A percentile compares a stretch with the other conserved stretches of the same genome.
Conservation (phyloP, 2,797 vertebrate genomes). For the Gymnocypris eckloni region DNA sequence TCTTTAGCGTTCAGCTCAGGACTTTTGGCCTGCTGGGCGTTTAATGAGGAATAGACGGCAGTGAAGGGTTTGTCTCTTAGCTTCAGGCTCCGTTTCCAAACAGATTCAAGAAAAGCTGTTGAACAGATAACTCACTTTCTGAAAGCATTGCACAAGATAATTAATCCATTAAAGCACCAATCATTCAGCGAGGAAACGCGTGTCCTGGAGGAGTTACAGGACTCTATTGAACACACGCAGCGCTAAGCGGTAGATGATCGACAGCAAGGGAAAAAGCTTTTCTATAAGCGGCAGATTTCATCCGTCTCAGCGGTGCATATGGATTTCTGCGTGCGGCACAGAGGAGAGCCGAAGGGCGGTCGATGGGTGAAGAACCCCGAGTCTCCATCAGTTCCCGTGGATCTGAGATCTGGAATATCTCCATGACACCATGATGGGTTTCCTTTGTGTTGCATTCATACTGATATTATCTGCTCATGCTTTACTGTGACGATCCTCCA, state of each 20-base stretch:
- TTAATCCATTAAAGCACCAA: constrained; percentile 57
- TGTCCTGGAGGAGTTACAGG: constrained; percentile 40
- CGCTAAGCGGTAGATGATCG: neutral
- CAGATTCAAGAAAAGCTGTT: constrained; percentile 47
- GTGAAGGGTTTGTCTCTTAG: constrained; percentile 20
- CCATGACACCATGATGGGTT: neutral
- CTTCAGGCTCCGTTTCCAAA: neutral
- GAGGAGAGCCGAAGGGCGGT: constrained; percentile 1
- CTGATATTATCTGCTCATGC: neutral
- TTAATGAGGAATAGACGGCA: neutral
- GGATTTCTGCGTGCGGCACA: neutral
- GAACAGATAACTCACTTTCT: constrained; percentile 39
- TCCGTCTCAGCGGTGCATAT: neutral
- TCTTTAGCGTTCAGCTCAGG: neutral
- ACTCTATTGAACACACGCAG: constrained; percentile 19
- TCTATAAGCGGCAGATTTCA: constrained; percentile 7
- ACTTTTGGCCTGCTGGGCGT: neutral
- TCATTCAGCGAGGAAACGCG: constrained; percentile 40
- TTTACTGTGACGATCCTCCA: neutral
- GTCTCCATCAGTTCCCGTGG: neutral
- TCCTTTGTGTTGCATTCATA: neutral
- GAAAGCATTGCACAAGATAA: constrained; percentile 48
- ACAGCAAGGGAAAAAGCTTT: neutral
- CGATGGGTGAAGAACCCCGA: neutral
- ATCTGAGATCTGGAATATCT: neutral